Base-by-base conservation (phyloP, 2,113 vertebrate species). In the Peucedramus taeniatus region DNA sequence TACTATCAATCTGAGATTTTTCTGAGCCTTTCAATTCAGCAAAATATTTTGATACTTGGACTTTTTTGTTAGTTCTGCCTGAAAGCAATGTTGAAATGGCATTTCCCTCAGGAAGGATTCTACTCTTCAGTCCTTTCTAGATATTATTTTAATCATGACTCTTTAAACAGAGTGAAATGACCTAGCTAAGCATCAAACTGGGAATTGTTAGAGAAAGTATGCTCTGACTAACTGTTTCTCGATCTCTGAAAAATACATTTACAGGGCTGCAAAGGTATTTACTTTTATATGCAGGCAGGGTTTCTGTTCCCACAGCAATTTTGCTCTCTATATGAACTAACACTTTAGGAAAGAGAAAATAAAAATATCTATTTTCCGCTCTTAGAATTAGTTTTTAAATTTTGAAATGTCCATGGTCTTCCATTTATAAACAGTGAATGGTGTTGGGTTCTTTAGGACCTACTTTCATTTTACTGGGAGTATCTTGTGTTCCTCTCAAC, bases 111-210 rank as follows among this genome's bases (percentile, higher is more conserved):
- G 69, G 81, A 87, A 89, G 80, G 12, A 89, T 40, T 75, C 35
- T 64, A 70, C 22, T 91, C 87, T 68, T 68, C 44, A 63, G 47
- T 56, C 56, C 39, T 86, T 83, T 87, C 72, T 64, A 71, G 86
- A 37, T 82, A 93, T 81, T 89, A 89, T 75, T 95, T 94, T 92
- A 89, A 94, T 91, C 47, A 84, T 60, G 51, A 64, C 60, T 86
- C 39, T 70, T 63, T 64, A 42, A 74, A 94, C 40, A 78, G 53
- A 59, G 30, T 63, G 79, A 84, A 94, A 93, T 78, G 63, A 33
- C 42, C 54, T 78, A 88, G 42, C 79, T 93, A 86, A 92, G 89
- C 75, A 78, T 83, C 90, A 83, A 54, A 88, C 40, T 37, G 79
- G 72, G 91, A 94, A 92, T 47, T 92, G 51, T 37, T 86, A 83